Conservation (phyloP, 2,797 vertebrate species). For the Phylloscopus collybita region DNA sequence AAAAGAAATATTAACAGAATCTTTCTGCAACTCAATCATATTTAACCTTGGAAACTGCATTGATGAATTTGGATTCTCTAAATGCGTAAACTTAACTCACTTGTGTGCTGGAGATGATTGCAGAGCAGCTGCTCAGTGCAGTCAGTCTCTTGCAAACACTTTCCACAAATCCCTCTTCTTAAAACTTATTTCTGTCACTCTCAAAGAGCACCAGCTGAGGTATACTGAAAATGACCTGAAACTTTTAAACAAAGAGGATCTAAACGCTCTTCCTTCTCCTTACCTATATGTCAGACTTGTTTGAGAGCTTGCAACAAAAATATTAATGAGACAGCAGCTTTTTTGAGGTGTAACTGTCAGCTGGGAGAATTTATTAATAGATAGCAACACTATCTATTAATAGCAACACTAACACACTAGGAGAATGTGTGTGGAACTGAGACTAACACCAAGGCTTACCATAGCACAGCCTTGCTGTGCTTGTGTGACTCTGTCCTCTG, state of each 20-base stretch:
- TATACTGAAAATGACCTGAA: background rate
- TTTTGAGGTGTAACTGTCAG: background rate
- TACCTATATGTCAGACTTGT: background rate
- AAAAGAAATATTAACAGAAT: background rate
- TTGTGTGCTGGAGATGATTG: background rate
- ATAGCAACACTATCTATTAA: background rate
- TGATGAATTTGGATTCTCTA: background rate
- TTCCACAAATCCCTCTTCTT: background rate
- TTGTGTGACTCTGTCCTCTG: rapidly evolving
- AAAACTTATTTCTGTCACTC: background rate
- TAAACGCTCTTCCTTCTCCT: background rate
- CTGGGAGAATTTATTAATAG: background rate
- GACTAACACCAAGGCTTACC: background rate
- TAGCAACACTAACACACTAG: too few species aligned
- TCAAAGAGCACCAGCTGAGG: background rate
- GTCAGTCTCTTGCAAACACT: background rate
- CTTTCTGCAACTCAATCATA: background rate
- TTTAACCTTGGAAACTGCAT: background rate
- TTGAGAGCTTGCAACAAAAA: background rate
- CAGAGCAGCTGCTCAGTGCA: background rate
- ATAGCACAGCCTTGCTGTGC: background rate
- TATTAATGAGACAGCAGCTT: background rate
- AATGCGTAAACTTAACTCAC: background rate
- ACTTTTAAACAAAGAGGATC: background rate
- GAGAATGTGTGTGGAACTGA: background rate